Evolutionary conservation across 2,888 invertebrate species (phyloP), one percentile per base, ranked within the genome.

Genomic region (Luperina testacea): DNA sequence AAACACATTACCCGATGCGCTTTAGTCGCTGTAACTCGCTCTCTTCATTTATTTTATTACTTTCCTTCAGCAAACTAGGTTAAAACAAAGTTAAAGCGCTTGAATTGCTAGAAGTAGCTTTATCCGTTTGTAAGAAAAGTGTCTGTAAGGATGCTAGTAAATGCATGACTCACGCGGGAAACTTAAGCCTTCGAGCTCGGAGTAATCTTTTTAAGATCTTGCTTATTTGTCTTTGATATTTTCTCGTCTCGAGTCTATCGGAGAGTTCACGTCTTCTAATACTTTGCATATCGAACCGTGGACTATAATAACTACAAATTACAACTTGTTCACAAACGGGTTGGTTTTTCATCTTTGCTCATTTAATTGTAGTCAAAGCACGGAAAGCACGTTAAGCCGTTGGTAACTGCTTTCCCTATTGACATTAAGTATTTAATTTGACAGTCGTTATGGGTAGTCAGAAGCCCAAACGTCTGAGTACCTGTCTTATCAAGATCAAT

Each of bases 81-180:
- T 83, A 45, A 72, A 78, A 79, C 51, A 67, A 79, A 79, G 71
- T 83, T 74, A 72, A 69, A 80, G 69, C 80, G 75, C 80, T 72
- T 83, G 69, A 84, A 76, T 75, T 64, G 70, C 72, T 83, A 15
- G 68, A 83, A 83, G 64, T 65, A 80, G 80, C 75, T 69, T 72
- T 83, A 71, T 48, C 38, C 27, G 57, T 76, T 84, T 67, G 65
- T 48, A 75, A 80, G 75, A 80, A 81, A 71, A 75, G 59, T 70
- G 42, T 63, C 61, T 80, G 53, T 75, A 72, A 75, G n/a, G 68
- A 51, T 2, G 20, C 27, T 61, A 57, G 75, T 75, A 63, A 83
- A 72, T 32, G 64, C 68, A 83, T 80, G 48, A 72, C 57, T 83
- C 76, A 64, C 74, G 75, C 15, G 45, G n/a, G 42, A 78, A 78